phyloP scores from a whole-genome alignment of 2,797 vertebrate genomes.

The Acrossocheilus fasciatus region DNA sequence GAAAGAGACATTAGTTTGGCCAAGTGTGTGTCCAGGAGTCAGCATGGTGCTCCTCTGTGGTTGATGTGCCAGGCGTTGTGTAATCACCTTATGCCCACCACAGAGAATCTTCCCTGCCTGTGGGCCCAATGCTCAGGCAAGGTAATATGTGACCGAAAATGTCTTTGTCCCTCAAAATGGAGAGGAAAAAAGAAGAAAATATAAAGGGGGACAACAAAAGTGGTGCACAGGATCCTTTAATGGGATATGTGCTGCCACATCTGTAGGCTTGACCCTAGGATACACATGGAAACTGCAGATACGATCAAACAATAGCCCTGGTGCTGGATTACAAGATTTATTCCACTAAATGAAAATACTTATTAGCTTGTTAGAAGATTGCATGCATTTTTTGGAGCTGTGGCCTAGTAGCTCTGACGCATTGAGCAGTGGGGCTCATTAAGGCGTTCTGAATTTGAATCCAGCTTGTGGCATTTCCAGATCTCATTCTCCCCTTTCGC shows the following conservation, averaged over 20 bases:
- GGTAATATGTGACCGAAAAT: conserved; percentile 22
- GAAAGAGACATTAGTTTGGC: conserved; percentile 34
- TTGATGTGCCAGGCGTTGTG: conserved; percentile 45
- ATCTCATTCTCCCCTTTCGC: conserved; percentile 2
- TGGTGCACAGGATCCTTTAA: background rate
- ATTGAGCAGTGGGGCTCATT: conserved; percentile 1
- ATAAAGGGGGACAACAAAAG: conserved; percentile 2
- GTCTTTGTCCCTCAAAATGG: background rate
- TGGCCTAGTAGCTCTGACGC: background rate
- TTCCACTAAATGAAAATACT: background rate
- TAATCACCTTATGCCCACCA: conserved; percentile 43
- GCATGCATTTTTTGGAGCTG: background rate
- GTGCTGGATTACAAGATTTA: background rate
- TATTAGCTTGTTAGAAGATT: background rate
- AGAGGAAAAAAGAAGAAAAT: background rate
- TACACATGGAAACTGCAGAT: background rate
- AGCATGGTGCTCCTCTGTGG: conserved; percentile 30
- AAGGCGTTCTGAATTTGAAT: background rate
- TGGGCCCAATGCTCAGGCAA: conserved; percentile 8
- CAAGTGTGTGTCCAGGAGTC: conserved; percentile 42
- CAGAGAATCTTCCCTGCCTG: conserved; percentile 28
- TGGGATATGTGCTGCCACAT: background rate
- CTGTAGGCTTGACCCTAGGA: background rate
- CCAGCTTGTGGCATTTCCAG: conserved; percentile 14
- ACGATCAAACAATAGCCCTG: background rate